These are phyloP conservation scores for Luehdorfia chinensis DNA, from an alignment of 1,140 invertebrate species.

Conservation along the genomic window DNA sequence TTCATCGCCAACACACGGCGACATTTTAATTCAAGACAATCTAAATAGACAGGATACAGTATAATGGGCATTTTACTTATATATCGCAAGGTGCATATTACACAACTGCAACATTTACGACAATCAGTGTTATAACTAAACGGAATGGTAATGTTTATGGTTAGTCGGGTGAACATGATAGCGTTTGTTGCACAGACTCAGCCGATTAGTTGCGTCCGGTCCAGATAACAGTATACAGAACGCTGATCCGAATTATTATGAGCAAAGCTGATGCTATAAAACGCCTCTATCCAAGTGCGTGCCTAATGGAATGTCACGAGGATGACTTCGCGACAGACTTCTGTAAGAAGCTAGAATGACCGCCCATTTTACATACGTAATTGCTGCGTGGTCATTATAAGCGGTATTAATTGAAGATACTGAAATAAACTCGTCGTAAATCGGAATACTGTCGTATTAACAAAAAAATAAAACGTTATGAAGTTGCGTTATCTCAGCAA, in stretches of 20 bases:
- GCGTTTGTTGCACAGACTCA: constrained; percentile 38
- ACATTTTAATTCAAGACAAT: too few relatives aligned
- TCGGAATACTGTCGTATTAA: constrained; percentile 4
- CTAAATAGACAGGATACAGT: too few relatives aligned
- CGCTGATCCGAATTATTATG: constrained; percentile 50
- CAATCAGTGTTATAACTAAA: constrained; percentile 17
- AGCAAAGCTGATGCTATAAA: background rate
- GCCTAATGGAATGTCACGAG: background rate
- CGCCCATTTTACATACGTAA: constrained; percentile 7
- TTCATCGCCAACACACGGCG: too few relatives aligned
- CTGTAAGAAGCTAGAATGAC: background rate
- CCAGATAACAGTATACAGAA: constrained; percentile 54
- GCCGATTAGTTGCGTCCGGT: constrained; percentile 55
- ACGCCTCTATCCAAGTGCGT: background rate
- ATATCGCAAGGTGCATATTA: too few relatives aligned
- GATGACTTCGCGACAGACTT: background rate
- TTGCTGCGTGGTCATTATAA: background rate
- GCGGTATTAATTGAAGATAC: background rate
- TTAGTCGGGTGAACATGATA: constrained; percentile 39
- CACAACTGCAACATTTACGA: too few relatives aligned
- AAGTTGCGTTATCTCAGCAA: background rate
- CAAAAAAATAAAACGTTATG: background rate
- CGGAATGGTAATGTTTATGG: constrained; percentile 33
- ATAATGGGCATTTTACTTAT: too few relatives aligned
- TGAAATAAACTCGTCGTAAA: constrained; percentile 11